Conservation (phyloP, 2,113 vertebrate species). For the Cathartes aura region DNA sequence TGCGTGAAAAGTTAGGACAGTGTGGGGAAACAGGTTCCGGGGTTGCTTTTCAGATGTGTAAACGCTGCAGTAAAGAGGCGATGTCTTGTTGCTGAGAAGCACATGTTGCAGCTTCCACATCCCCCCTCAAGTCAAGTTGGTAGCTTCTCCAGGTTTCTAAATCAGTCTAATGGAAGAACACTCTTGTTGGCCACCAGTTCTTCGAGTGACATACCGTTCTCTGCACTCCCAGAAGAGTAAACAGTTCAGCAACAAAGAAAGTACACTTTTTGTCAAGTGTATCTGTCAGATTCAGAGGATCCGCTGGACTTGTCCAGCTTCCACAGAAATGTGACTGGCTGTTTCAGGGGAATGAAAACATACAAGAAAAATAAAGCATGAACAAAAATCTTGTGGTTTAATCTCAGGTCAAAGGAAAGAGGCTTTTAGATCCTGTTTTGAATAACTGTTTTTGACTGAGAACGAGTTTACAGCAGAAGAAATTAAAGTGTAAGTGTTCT, state of each 20-base stretch:
- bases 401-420: neutral
- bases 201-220: neutral
- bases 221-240: neutral
- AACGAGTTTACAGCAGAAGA: neutral
- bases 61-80: neutral
- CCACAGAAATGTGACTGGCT: neutral
- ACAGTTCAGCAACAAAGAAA: neutral
- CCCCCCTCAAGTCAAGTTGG: neutral
- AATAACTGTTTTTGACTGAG: neutral
- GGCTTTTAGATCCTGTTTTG: neutral
- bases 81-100: neutral
- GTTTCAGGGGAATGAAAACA: neutral
- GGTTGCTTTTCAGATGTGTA: neutral
- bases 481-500: neutral
- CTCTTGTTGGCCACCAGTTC: neutral
- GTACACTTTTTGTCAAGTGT: rapidly evolving
- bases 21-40: neutral
- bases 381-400: neutral
- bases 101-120: neutral
- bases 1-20: neutral
- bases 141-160: neutral
- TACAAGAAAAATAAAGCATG: neutral
- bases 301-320: neutral
- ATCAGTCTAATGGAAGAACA: neutral
- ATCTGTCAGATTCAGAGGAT: neutral